Evolutionary conservation across 2,113 vertebrate species (phyloP).

Genomic region (Poeciliopsis occidentalis): DNA sequence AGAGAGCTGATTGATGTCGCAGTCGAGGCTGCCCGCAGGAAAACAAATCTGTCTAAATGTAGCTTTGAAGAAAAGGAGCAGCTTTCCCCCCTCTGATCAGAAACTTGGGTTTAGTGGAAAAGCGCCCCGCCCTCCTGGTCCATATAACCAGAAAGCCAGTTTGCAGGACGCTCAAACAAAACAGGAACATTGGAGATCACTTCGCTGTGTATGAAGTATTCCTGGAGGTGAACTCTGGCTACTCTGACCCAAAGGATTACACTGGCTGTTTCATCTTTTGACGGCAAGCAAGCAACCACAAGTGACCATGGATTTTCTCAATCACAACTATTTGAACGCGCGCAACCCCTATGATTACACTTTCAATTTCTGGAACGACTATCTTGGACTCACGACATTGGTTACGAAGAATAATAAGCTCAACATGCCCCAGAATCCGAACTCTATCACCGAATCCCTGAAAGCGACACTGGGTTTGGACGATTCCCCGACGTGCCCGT

Average conservation of each 20-base stretch:
- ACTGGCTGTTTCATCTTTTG: slow-evolving; percentile 44
- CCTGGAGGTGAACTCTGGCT: slow-evolving; percentile 59
- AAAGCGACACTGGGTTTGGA: slow-evolving; percentile 84
- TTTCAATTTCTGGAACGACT: slow-evolving; percentile 89
- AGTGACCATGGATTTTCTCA: slow-evolving; percentile 83
- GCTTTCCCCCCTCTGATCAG: slow-evolving; percentile 58
- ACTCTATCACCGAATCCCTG: slow-evolving; percentile 85
- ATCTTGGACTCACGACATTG: slow-evolving; percentile 83
- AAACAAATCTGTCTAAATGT: slow-evolving; percentile 41
- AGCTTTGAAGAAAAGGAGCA: slow-evolving; percentile 36
- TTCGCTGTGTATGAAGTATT: slow-evolving; percentile 48
- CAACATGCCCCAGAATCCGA: slow-evolving; percentile 77
- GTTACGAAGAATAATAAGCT: slow-evolving; percentile 80
- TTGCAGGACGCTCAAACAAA: slow-evolving; percentile 68
- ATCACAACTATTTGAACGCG: slow-evolving; percentile 83
- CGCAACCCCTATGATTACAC: slow-evolving; percentile 83
- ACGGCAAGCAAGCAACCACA: slow-evolving; percentile 44
- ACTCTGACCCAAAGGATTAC: slow-evolving; percentile 72
- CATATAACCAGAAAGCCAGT: slow-evolving; percentile 79
- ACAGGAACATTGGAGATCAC: slow-evolving; percentile 72
- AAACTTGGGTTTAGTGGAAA: slow-evolving; percentile 72
- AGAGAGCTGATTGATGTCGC: slow-evolving; percentile 31
- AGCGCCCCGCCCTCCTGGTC: slow-evolving; percentile 77
- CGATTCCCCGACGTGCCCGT: slow-evolving; percentile 76
- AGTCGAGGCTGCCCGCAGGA: slow-evolving; percentile 13